Evolutionary conservation across 2,888 invertebrate genomes (phyloP).

Genomic region (Calameuta filiformis): DNA sequence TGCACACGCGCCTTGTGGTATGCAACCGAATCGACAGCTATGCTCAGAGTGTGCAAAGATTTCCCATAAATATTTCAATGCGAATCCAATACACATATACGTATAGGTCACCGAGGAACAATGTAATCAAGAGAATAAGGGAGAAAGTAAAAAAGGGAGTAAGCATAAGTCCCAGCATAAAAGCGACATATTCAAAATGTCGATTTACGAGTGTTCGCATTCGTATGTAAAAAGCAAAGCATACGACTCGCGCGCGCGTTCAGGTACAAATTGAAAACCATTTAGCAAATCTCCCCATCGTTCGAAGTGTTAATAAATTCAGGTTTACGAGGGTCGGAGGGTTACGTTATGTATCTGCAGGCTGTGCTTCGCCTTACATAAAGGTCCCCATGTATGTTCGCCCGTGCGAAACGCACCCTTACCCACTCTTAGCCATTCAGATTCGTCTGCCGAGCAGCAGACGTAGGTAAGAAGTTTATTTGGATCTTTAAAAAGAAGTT

Average conservation of each 20-base stretch:
- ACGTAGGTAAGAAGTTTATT: not conserved
- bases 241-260: constrained; percentile 37
- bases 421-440: not conserved
- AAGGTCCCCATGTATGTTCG: constrained; percentile 32
- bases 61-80: not conserved
- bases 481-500: not conserved
- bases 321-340: constrained; percentile 57
- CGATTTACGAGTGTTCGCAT: not conserved
- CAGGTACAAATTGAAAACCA: constrained; percentile 66
- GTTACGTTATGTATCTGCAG: constrained; percentile 31
- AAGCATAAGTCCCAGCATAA: not conserved
- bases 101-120: not conserved
- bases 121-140: not conserved
- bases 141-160: not conserved
- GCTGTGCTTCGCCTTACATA: constrained; percentile 38
- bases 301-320: constrained; percentile 65
- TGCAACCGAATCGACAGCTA: not conserved
- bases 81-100: not conserved
- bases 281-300: constrained; percentile 62
- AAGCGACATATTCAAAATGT: not conserved
- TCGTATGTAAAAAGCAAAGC: constrained; percentile 34
- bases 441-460: not conserved
- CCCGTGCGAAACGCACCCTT: constrained; percentile 3
- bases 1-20: not conserved
- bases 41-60: not conserved